Evolutionary conservation across 1,140 invertebrate genomes (phyloP).

Genomic region (Myzus persicae): DNA sequence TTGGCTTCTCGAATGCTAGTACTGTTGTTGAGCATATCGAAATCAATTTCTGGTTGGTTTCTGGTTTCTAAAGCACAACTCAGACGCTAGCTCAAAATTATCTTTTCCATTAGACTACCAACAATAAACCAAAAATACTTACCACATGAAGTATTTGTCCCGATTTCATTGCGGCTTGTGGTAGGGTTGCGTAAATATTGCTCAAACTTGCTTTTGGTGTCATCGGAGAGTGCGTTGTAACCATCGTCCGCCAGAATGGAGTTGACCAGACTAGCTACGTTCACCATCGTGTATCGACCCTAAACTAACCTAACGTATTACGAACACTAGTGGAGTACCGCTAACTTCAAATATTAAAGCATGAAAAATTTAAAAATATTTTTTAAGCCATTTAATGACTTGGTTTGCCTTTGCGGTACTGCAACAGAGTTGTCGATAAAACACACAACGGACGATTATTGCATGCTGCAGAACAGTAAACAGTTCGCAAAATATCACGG

Average conservation of each 20-base stretch:
- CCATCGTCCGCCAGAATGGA: constrained; percentile 51
- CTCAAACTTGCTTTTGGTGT: constrained; percentile 48
- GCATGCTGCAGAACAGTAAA: neutral
- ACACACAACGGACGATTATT: neutral
- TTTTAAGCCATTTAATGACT: neutral
- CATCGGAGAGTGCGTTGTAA: constrained; percentile 21
- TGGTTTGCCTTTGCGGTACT: neutral
- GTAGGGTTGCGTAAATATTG: constrained; percentile 28
- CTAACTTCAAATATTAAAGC: neutral
- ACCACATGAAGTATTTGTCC: constrained; percentile 20
- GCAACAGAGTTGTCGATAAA: neutral
- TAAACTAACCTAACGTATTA: neutral
- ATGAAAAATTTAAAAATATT: neutral
- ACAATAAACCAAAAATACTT: neutral
- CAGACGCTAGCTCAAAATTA: neutral
- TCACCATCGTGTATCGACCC: neutral
- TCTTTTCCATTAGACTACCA: neutral
- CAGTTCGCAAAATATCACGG: neutral
- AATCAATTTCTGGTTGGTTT: constrained; percentile 27
- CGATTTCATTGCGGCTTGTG: neutral
- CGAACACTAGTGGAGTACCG: neutral
- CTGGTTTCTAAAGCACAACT: neutral
- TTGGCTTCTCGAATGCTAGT: constrained; percentile 51
- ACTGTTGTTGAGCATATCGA: constrained; percentile 48
- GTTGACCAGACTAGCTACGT: constrained; percentile 40